Evolutionary conservation across 1,140 invertebrate genomes (phyloP).

Genomic region (Apis dorsata): DNA sequence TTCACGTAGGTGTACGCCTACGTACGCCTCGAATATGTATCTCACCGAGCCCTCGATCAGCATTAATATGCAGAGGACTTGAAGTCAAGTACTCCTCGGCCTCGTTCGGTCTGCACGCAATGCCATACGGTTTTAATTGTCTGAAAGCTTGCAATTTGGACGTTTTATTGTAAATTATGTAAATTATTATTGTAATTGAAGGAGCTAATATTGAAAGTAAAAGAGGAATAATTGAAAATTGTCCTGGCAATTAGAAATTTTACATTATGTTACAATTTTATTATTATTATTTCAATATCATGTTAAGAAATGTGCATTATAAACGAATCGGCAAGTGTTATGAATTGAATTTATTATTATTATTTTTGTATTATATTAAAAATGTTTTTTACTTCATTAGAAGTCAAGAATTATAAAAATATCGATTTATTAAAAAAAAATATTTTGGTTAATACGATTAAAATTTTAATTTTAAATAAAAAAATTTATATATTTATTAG

Average conservation of each 20-base stretch:
- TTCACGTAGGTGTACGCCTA: constrained; percentile 47
- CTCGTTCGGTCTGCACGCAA: constrained; percentile 7
- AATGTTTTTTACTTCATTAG: too few species aligned
- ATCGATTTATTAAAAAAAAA: too few species aligned
- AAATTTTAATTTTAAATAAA: too few species aligned
- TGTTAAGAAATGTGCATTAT: too few species aligned
- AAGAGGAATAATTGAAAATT: background rate
- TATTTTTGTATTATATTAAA: too few species aligned
- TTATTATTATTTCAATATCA: too few species aligned
- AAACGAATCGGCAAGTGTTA: too few species aligned
- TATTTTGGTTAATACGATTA: too few species aligned
- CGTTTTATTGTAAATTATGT: background rate
- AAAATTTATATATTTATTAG: too few species aligned
- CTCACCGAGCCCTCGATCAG: background rate
- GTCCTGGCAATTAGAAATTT: background rate
- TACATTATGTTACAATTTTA: too few species aligned
- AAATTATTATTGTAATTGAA: background rate
- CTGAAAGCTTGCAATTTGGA: background rate
- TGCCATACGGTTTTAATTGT: background rate
- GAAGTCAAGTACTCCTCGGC: constrained; percentile 19
- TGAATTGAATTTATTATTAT: too few species aligned
- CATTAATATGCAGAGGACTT: constrained; percentile 40
- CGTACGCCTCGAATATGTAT: constrained; percentile 29
- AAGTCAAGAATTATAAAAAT: too few species aligned
- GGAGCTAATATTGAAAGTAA: background rate